phyloP scores from a whole-genome alignment of 1,140 invertebrate species.

The Panulirus ornatus region DNA sequence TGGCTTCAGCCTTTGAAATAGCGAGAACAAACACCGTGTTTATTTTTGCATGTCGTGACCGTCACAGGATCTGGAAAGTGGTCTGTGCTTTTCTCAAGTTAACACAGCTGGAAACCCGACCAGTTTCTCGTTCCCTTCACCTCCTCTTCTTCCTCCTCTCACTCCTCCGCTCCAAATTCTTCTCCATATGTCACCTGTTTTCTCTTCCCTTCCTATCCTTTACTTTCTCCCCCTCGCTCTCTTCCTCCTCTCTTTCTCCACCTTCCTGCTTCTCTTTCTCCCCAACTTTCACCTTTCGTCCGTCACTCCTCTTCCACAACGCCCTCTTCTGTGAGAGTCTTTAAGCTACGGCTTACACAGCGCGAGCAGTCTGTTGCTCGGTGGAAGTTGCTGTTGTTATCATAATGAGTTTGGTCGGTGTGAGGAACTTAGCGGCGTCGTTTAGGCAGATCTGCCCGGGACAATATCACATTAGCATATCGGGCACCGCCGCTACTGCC shows the following conservation, averaged over 20 bases:
- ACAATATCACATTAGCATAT: conserved; percentile 55
- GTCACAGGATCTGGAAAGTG: too few species aligned
- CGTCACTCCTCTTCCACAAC: neutral
- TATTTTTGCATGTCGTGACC: too few species aligned
- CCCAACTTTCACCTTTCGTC: neutral
- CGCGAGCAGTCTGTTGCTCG: conserved; percentile 22
- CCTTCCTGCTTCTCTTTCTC: neutral
- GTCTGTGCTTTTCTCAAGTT: too few species aligned
- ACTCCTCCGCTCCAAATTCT: neutral
- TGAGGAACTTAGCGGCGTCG: conserved; percentile 48
- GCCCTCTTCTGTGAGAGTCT: neutral
- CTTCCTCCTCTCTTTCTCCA: neutral
- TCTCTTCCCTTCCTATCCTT: neutral
- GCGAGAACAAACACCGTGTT: too few species aligned
- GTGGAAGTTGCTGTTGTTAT: conserved; percentile 33
- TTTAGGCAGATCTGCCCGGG: conserved; percentile 48
- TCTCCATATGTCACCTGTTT: neutral
- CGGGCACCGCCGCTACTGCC: conserved; percentile 16
- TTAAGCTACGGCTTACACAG: neutral
- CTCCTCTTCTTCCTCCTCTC: neutral
- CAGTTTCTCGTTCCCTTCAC: neutral
- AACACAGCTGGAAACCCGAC: too few species aligned
- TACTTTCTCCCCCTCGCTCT: conserved; percentile 9
- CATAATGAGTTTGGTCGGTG: conserved; percentile 50
- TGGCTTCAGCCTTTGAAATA: too few species aligned